A percentile compares a stretch with the other conserved stretches of the same genome.
phyloP scores from a whole-genome alignment of 1,140 invertebrate species.

The Zaprionus tsacasi region DNA sequence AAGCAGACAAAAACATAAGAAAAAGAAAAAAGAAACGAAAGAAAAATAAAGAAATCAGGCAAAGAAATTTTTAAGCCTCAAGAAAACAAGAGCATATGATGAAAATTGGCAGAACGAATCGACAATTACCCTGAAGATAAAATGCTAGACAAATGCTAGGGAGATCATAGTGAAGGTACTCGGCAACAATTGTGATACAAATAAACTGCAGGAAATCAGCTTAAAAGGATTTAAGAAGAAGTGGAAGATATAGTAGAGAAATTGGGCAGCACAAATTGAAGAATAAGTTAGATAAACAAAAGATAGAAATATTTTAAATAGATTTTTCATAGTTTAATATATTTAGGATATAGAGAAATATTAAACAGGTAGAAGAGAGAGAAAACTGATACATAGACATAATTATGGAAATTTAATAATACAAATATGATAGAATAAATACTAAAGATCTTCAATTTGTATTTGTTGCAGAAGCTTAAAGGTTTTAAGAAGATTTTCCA shows the following conservation, averaged over 20 bases:
- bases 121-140: slow-evolving; percentile 24
- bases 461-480: too few species aligned
- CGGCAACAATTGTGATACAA: neutral
- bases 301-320: neutral
- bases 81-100: slow-evolving; percentile 16
- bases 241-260: neutral
- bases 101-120: slow-evolving; percentile 1
- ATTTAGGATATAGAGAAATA: too few species aligned
- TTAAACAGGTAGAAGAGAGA: too few species aligned
- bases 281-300: neutral
- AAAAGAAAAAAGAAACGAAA: neutral
- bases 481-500: too few species aligned
- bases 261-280: neutral
- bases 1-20: neutral
- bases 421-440: too few species aligned
- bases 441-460: too few species aligned
- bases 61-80: slow-evolving; percentile 2
- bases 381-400: too few species aligned
- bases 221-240: neutral
- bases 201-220: neutral
- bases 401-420: too few species aligned
- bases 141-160: neutral
- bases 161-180: neutral
- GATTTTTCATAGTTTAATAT: too few species aligned
- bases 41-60: neutral